Evolutionary conservation across 2,113 vertebrate species (phyloP).

Genomic region (Macheiramphus alcinus): DNA sequence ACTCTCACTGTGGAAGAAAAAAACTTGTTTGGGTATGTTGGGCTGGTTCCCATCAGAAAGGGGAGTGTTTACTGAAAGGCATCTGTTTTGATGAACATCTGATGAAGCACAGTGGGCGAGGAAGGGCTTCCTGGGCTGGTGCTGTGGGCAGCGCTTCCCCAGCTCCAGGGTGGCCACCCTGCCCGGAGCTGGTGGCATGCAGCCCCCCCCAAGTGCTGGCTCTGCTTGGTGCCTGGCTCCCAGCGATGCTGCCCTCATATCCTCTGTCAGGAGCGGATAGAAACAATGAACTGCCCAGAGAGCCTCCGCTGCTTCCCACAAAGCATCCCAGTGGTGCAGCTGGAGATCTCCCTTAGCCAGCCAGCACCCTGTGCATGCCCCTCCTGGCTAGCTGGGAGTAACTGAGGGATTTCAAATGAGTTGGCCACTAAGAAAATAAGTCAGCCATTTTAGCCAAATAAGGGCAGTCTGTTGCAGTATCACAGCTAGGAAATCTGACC

Average conservation of each 20-base stretch:
- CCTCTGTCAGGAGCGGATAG: not conserved
- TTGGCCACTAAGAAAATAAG: not conserved
- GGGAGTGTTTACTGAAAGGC: not conserved
- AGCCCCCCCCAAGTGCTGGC: not conserved
- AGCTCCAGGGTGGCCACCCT: not conserved
- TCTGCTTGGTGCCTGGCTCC: not conserved
- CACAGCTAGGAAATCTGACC: not conserved
- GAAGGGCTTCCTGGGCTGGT: not conserved
- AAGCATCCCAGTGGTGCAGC: not conserved
- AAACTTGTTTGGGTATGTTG: not conserved
- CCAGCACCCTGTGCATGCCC: not conserved
- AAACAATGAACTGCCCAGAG: not conserved
- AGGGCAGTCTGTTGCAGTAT: not conserved
- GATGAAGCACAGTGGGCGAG: fast-evolving
- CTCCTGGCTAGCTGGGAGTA: not conserved
- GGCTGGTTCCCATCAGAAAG: not conserved
- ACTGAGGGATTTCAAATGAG: not conserved
- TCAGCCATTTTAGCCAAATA: not conserved
- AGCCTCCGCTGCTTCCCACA: not conserved
- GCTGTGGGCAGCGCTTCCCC: not conserved
- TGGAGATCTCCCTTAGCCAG: not conserved
- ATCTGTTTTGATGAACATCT: not conserved
- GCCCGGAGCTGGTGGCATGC: not conserved
- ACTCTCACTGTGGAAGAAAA: not conserved
- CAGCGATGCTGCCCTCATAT: not conserved